phyloP scores from a whole-genome alignment of 2,888 invertebrate species.

The Xanthia togata region DNA sequence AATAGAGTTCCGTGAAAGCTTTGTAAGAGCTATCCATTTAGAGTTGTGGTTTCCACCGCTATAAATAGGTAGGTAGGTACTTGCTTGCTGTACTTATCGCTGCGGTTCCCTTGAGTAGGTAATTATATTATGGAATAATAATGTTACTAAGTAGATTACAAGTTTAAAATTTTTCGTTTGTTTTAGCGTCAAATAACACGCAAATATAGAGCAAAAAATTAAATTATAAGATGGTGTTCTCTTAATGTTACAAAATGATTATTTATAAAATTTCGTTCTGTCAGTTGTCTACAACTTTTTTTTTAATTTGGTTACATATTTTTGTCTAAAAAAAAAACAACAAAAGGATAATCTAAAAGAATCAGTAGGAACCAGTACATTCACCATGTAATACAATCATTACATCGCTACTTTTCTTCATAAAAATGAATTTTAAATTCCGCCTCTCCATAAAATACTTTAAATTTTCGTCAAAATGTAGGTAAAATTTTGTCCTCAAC shows the following conservation, averaged over 20 bases:
- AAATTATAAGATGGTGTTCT: not conserved
- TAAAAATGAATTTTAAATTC: not conserved
- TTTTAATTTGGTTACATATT: not conserved
- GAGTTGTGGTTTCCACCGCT: slow-evolving; percentile 21
- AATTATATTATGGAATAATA: slow-evolving; percentile 2
- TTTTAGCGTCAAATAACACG: not conserved
- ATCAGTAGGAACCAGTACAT: not conserved
- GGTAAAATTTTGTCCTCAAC: not conserved
- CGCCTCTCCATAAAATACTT: not conserved
- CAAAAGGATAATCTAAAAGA: not conserved
- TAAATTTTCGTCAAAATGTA: not conserved
- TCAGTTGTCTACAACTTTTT: not conserved
- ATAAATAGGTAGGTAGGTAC: not conserved
- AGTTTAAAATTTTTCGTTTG: not conserved
- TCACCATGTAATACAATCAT: too few species aligned
- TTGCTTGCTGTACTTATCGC: not conserved
- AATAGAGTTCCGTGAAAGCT: slow-evolving; percentile 40
- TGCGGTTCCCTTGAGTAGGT: slow-evolving; percentile 7
- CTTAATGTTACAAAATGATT: not conserved
- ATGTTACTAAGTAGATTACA: slow-evolving; percentile 9
- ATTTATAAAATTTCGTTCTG: not conserved
- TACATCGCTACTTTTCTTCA: not conserved
- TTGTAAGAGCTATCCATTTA: slow-evolving; percentile 37
- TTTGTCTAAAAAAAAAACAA: not conserved
- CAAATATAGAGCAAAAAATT: not conserved